These are phyloP conservation scores for Contarinia nasturtii DNA, from an alignment of 1,140 invertebrate species.

Conservation along the genomic window DNA sequence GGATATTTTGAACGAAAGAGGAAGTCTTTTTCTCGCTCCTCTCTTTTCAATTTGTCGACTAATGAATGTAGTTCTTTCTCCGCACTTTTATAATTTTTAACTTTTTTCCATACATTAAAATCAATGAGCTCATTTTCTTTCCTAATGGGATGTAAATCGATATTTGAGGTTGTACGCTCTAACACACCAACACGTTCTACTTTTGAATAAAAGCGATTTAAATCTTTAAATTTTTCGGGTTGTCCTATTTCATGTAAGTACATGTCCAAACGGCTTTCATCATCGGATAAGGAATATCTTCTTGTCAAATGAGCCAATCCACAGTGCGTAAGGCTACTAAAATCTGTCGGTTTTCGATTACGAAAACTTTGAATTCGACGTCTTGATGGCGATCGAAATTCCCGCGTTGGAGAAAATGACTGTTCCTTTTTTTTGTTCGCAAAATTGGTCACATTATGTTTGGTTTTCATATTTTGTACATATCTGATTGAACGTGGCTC, in stretches of 20 bases:
- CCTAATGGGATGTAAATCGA: constrained; percentile 44
- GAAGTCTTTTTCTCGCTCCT: constrained; percentile 68
- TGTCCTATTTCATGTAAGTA: constrained; percentile 36
- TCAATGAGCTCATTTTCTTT: constrained; percentile 63
- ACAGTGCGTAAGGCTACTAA: constrained; percentile 24
- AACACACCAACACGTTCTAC: constrained; percentile 69
- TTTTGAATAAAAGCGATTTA: constrained; percentile 70
- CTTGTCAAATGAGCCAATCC: neutral
- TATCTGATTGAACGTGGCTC: constrained; percentile 2
- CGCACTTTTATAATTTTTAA: constrained; percentile 56
- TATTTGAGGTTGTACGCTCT: constrained; percentile 50
- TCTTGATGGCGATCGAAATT: constrained; percentile 40
- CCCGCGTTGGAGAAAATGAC: constrained; percentile 29
- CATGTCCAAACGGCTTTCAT: constrained; percentile 11
- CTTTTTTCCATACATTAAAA: constrained; percentile 68
- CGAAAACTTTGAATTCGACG: constrained; percentile 34
- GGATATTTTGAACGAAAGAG: constrained; percentile 54
- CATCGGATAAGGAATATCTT: neutral
- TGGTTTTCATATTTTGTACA: neutral
- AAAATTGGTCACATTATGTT: constrained; percentile 6
- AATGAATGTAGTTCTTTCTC: constrained; percentile 63
- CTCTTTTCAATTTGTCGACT: constrained; percentile 54
- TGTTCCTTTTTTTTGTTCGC: constrained; percentile 22
- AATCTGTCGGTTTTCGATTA: constrained; percentile 25
- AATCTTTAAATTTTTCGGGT: constrained; percentile 63